Evolutionary conservation across 1,140 invertebrate genomes (phyloP).

Genomic region (Drosophila subobscura): DNA sequence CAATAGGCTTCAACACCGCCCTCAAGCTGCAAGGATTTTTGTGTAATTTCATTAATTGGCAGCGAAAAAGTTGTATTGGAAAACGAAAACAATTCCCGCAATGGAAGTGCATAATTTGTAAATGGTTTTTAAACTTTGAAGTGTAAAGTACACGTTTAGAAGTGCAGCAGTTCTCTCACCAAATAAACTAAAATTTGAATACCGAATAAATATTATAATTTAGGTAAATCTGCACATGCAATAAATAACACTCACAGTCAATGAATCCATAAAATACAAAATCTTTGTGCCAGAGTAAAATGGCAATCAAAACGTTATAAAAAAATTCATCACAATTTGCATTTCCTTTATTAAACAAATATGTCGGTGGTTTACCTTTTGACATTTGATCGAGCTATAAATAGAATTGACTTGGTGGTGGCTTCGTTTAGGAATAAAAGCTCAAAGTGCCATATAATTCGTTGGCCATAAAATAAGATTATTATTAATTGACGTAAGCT

Average conservation of each 20-base stretch:
- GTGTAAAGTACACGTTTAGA: too few relatives aligned
- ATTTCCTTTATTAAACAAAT: constrained; percentile 50
- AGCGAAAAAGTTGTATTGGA: constrained; percentile 8
- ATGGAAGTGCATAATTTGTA: not conserved
- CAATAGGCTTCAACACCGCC: constrained; percentile 26
- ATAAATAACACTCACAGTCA: too few relatives aligned
- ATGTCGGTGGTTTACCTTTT: constrained; percentile 8
- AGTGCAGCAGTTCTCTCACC: too few relatives aligned
- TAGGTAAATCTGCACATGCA: too few relatives aligned
- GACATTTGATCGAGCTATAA: constrained; percentile 43
- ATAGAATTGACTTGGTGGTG: constrained; percentile 34
- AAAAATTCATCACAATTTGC: constrained; percentile 24
- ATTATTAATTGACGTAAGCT: constrained; percentile 48
- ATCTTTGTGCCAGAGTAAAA: too few relatives aligned
- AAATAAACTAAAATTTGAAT: too few relatives aligned
- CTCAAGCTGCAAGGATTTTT: constrained; percentile 7
- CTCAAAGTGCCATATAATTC: constrained; percentile 49
- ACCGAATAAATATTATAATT: too few relatives aligned
- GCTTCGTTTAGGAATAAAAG: constrained; percentile 27
- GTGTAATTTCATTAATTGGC: constrained; percentile 28
- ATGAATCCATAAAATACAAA: constrained; percentile 25
- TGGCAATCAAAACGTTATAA: constrained; percentile 16
- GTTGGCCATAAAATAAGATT: constrained; percentile 43
- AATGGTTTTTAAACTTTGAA: not conserved
- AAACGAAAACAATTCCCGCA: constrained; percentile 12